phyloP scores from a whole-genome alignment of 1,140 invertebrate species.

The Chelonus insularis region DNA sequence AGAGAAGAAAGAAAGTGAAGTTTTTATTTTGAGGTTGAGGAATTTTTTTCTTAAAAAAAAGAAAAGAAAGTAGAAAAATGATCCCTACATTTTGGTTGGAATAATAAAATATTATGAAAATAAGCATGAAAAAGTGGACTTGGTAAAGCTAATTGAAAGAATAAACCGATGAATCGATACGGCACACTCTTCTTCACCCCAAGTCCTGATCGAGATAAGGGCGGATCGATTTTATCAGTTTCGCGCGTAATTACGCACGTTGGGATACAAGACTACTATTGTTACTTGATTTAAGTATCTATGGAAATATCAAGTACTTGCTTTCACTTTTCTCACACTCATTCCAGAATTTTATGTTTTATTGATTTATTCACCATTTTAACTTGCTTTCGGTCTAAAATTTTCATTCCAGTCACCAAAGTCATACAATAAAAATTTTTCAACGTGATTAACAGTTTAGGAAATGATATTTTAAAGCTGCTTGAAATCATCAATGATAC shows the following conservation, averaged over 20 bases:
- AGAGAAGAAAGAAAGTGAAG: too few species aligned
- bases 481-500: too few species aligned
- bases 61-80: too few species aligned
- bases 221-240: conserved; percentile 58
- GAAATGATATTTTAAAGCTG: too few species aligned
- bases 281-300: conserved; percentile 40
- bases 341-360: not conserved
- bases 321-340: not conserved
- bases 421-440: too few species aligned
- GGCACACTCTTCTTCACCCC: conserved; percentile 45
- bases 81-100: too few species aligned
- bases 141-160: conserved; percentile 21
- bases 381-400: not conserved
- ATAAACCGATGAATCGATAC: conserved; percentile 52
- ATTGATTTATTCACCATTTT: not conserved
- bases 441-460: too few species aligned
- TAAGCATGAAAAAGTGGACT: not conserved
- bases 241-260: conserved; percentile 59
- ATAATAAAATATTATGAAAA: not conserved
- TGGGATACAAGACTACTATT: conserved; percentile 48
- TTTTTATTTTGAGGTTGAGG: too few species aligned
- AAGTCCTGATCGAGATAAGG: conserved; percentile 48
- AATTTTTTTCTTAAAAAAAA: not conserved
- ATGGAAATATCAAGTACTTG: not conserved
- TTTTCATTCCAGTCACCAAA: too few species aligned